These are phyloP conservation scores for Salpingus planirostris DNA, from an alignment of 2,888 invertebrate genomes.

Conservation along the genomic window DNA sequence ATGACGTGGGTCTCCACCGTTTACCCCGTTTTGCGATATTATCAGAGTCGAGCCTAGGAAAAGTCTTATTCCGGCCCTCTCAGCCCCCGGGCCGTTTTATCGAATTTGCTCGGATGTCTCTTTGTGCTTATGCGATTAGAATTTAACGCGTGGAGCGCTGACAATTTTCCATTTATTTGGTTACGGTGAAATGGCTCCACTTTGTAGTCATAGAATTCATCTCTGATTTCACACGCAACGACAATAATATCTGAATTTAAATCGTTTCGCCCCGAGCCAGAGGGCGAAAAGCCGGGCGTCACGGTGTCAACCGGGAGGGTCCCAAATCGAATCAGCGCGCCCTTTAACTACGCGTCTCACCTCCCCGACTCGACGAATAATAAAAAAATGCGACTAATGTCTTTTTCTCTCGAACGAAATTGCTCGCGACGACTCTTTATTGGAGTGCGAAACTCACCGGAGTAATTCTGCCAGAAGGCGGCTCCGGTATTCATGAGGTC, in stretches of 20 bases:
- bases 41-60: too few species aligned
- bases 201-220: slow-evolving; percentile 37
- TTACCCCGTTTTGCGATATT: too few species aligned
- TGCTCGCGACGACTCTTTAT: too few species aligned
- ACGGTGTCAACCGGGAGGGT: too few species aligned
- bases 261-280: slow-evolving; percentile 32
- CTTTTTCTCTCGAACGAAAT: too few species aligned
- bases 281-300: too few species aligned
- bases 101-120: slow-evolving; percentile 7
- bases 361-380: background rate
- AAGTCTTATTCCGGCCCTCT: too few species aligned
- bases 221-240: slow-evolving; percentile 37
- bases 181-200: slow-evolving; percentile 33
- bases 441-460: slow-evolving; percentile 65
- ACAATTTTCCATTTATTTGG: slow-evolving; percentile 35
- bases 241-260: slow-evolving; percentile 41
- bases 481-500: slow-evolving; percentile 80
- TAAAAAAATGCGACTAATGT: too few species aligned
- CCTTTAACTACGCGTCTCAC: too few species aligned
- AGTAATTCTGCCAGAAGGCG: slow-evolving; percentile 88
- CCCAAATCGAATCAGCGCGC: slow-evolving; percentile 8
- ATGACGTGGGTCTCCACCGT: too few species aligned
- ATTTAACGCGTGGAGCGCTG: slow-evolving; percentile 7
- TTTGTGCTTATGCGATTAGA: slow-evolving; percentile 11
- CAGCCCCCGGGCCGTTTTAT: too few species aligned